phyloP scores from a whole-genome alignment of 1,140 invertebrate genomes.

The Linepithema humile region DNA sequence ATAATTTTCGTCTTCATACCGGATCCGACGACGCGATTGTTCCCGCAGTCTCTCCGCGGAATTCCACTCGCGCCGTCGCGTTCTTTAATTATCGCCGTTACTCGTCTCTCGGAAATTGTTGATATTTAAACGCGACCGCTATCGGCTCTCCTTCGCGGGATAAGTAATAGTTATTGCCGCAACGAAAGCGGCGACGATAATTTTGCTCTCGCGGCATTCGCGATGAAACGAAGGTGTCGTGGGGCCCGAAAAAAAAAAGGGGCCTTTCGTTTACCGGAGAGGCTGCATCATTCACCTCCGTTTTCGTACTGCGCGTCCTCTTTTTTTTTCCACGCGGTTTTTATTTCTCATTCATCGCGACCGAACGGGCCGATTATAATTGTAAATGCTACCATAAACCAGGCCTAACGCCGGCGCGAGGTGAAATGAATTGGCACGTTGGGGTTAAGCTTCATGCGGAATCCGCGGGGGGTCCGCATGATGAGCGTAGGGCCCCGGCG shows the following conservation, averaged over 20 bases:
- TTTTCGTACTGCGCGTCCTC: conserved; percentile 36
- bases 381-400: conserved; percentile 82
- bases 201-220: conserved; percentile 9
- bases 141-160: conserved; percentile 22
- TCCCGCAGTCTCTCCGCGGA: neutral
- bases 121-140: conserved; percentile 38
- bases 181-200: conserved; percentile 51
- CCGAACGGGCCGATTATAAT: conserved; percentile 79
- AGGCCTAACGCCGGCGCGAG: conserved; percentile 68
- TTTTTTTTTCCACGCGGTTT: conserved; percentile 5
- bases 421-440: conserved; percentile 73
- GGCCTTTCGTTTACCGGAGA: neutral
- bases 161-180: conserved; percentile 47
- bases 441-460: conserved; percentile 70
- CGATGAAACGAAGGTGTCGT: conserved; percentile 57
- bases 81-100: conserved; percentile 38
- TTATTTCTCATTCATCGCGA: conserved; percentile 61
- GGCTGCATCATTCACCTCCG: neutral
- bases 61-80: neutral
- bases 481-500: conserved; percentile 61
- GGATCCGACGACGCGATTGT: conserved; percentile 38
- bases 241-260: conserved; percentile 34
- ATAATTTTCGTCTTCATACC: conserved; percentile 42
- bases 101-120: conserved; percentile 31
- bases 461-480: conserved; percentile 74